A percentile compares a stretch with the other conserved stretches of the same genome.
Evolutionary conservation across 2,888 invertebrate genomes (phyloP).

Genomic region (Neuroscelio doddi): DNA sequence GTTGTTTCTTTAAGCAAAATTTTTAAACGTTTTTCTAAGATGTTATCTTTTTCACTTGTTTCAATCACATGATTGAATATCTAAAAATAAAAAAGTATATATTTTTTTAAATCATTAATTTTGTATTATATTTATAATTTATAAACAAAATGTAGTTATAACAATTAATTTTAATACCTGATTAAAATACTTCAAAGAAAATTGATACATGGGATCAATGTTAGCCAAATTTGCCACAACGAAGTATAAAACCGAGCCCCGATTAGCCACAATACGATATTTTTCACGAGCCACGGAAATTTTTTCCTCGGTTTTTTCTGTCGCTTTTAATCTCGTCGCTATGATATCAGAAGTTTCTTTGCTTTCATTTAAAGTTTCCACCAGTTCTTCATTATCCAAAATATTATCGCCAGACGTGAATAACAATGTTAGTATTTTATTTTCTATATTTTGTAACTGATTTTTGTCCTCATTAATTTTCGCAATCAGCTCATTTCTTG

Average conservation of each 20-base stretch:
- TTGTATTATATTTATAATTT: background rate
- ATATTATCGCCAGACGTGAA: constrained; percentile 91
- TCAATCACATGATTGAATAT: constrained; percentile 88
- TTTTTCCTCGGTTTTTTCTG: constrained; percentile 89
- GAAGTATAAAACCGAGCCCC: constrained; percentile 93
- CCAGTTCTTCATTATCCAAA: constrained; percentile 93
- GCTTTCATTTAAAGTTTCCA: constrained; percentile 91
- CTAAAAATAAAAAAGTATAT: constrained; percentile 70
- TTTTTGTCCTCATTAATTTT: constrained; percentile 90
- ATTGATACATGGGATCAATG: constrained; percentile 97
- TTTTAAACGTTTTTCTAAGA: constrained; percentile 79
- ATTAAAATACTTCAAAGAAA: constrained; percentile 91
- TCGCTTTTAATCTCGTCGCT: constrained; percentile 87
- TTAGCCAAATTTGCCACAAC: constrained; percentile 90
- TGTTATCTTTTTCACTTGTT: constrained; percentile 79
- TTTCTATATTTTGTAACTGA: constrained; percentile 88
- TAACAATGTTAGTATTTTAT: constrained; percentile 88
- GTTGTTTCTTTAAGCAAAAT: constrained; percentile 85
- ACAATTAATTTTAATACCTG: constrained; percentile 74
- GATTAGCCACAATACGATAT: constrained; percentile 87
- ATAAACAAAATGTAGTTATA: background rate
- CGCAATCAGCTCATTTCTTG: constrained; percentile 86
- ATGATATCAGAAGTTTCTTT: constrained; percentile 95
- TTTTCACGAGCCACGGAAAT: constrained; percentile 90
- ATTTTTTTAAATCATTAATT: no score